A percentile compares a stretch with the other conserved stretches of the same genome.
Conservation (phyloP, 1,140 invertebrate genomes). For the Paralvinella palmiformis region DNA sequence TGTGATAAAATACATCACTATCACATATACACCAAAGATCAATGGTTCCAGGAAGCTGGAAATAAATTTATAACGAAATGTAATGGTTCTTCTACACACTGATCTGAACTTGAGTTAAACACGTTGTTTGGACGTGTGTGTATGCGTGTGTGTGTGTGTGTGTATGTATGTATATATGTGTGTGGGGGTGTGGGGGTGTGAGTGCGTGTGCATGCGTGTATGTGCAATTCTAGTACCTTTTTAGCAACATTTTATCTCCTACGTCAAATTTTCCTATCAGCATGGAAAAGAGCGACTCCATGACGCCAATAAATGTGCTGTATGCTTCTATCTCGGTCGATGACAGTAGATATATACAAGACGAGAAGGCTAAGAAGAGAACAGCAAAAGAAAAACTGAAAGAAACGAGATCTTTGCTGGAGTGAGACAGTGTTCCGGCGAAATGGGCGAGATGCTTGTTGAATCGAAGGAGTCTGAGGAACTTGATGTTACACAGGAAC, state of each 20-base stretch:
- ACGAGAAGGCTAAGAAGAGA: slow-evolving; percentile 44
- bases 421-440: slow-evolving; percentile 35
- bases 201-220: neutral
- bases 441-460: slow-evolving; percentile 50
- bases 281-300: slow-evolving; percentile 1
- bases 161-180: neutral
- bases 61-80: neutral
- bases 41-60: neutral
- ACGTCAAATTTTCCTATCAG: neutral
- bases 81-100: neutral
- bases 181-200: neutral
- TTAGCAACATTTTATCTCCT: neutral
- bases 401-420: slow-evolving; percentile 36
- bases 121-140: too few relatives aligned
- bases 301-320: neutral
- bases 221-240: too few relatives aligned
- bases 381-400: slow-evolving; percentile 45
- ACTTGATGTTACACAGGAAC: slow-evolving; percentile 8
- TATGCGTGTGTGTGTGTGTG: neutral
- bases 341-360: neutral
- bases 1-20: slow-evolving; percentile 8
- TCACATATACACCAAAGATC: neutral
- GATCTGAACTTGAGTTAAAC: too few relatives aligned
- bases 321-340: neutral
- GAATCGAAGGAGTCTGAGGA: slow-evolving; percentile 52